phyloP scores from a whole-genome alignment of 2,888 invertebrate genomes.

The Ellobium chinense region DNA sequence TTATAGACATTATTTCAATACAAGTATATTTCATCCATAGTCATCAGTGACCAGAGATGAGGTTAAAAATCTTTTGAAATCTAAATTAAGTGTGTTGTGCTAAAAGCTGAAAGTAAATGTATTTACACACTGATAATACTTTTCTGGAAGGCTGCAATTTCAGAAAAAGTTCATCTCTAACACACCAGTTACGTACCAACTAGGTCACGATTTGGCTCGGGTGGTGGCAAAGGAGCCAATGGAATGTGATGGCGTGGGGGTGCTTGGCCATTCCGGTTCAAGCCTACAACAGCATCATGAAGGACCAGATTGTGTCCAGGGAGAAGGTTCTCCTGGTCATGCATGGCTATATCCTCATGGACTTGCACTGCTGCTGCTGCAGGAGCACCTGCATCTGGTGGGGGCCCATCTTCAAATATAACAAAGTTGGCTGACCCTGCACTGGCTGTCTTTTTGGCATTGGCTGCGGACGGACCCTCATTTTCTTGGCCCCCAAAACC shows the following conservation, averaged over 20 bases:
- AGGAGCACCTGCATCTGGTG: not conserved
- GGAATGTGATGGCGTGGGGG: not conserved
- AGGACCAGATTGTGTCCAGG: not conserved
- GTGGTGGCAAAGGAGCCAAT: not conserved
- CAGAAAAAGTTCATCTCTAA: too few relatives aligned
- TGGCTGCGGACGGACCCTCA: not conserved
- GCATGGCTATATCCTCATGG: conserved; percentile 33
- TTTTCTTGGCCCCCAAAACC: conserved; percentile 37
- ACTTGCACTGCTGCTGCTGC: not conserved
- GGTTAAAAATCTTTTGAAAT: too few relatives aligned
- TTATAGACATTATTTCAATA: too few relatives aligned
- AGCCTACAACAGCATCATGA: conserved; percentile 12
- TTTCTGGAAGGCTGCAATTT: too few relatives aligned
- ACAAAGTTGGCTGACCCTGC: not conserved
- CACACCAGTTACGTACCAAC: too few relatives aligned
- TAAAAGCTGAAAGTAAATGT: too few relatives aligned
- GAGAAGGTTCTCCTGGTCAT: conserved; percentile 33
- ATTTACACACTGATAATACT: too few relatives aligned
- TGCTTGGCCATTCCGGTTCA: not conserved
- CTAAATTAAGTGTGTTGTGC: too few relatives aligned
- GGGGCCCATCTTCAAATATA: conserved; percentile 39
- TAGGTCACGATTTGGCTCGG: not conserved
- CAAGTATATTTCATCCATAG: too few relatives aligned
- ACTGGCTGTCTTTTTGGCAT: not conserved
- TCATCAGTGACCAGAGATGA: too few relatives aligned